phyloP scores from a whole-genome alignment of 2,797 vertebrate genomes.

The Masticophis lateralis region DNA sequence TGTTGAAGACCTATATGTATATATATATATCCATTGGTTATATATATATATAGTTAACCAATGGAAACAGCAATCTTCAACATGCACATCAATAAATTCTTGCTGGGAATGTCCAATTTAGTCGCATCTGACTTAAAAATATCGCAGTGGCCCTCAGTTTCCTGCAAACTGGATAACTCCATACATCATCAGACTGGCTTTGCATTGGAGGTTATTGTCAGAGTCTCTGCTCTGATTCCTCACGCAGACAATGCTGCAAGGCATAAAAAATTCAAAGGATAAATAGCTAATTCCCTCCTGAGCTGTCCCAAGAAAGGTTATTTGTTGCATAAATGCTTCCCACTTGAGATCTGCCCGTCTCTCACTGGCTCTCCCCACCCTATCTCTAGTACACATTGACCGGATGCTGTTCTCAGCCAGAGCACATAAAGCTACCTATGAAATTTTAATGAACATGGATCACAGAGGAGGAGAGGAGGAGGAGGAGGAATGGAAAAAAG shows the following conservation, averaged over 20 bases:
- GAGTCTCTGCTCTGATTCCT: not conserved
- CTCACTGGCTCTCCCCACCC: not conserved
- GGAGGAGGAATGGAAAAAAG: not conserved
- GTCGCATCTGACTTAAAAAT: not conserved
- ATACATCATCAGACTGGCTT: not conserved
- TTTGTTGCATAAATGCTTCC: slow-evolving; percentile 21
- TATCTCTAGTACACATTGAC: not conserved
- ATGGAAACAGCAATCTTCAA: not conserved
- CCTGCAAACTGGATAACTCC: not conserved
- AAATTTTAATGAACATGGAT: slow-evolving; percentile 30
- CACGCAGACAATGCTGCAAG: not conserved
- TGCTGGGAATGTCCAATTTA: not conserved
- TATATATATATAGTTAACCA: not conserved
- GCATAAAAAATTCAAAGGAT: slow-evolving; percentile 26
- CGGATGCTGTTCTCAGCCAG: slow-evolving; percentile 2
- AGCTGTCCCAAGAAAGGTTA: slow-evolving; percentile 31
- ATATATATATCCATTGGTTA: not conserved
- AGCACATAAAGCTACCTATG: slow-evolving; percentile 5
- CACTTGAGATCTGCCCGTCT: not conserved
- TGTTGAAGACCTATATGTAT: not conserved
- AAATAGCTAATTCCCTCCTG: slow-evolving; percentile 20
- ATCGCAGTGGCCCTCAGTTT: not conserved
- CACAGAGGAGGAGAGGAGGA: not conserved
- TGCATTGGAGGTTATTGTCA: not conserved
- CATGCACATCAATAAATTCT: not conserved